phyloP scores from a whole-genome alignment of 2,888 invertebrate species.

The Caenorhabditis sp. region DNA sequence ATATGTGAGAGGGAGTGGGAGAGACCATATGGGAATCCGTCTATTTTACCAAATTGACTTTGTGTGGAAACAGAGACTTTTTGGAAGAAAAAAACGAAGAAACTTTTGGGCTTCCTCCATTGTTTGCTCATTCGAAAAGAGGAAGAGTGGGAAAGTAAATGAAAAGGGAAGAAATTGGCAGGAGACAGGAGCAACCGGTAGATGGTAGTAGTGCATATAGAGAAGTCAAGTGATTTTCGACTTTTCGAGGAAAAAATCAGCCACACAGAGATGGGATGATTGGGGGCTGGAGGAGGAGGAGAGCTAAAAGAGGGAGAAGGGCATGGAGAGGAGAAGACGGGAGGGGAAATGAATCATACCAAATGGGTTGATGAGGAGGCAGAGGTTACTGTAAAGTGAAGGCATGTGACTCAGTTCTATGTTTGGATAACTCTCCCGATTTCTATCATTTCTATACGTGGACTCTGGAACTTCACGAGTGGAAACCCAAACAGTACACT shows the following conservation, averaged over 20 bases:
- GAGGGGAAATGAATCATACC: constrained; percentile 13
- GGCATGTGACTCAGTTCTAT: constrained; percentile 39
- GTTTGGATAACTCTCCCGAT: constrained; percentile 19
- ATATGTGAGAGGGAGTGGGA: constrained; percentile 37
- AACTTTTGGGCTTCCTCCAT: constrained; percentile 31
- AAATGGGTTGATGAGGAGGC: not conserved
- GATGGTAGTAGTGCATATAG: constrained; percentile 64
- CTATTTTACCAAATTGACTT: constrained; percentile 45
- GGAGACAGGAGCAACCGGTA: constrained; percentile 54
- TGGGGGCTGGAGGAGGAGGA: not conserved
- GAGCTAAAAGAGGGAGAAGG: constrained; percentile 6
- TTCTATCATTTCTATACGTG: not conserved
- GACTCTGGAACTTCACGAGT: constrained; percentile 38
- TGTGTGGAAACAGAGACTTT: constrained; percentile 42
- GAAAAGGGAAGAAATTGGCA: constrained; percentile 50
- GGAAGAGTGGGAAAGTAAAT: constrained; percentile 64
- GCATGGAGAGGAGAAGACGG: not conserved
- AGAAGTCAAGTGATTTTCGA: constrained; percentile 60
- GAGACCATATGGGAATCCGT: constrained; percentile 23
- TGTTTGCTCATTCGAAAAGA: constrained; percentile 55
- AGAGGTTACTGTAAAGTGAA: constrained; percentile 26
- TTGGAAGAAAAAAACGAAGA: constrained; percentile 33
- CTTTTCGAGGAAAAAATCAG: constrained; percentile 46
- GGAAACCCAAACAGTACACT: constrained; percentile 25
- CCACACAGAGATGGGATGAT: constrained; percentile 17